Percentiles rank a stretch among this genome's conserved stretches.
Conservation (phyloP, 1,140 invertebrate species). For the Physella acuta region DNA sequence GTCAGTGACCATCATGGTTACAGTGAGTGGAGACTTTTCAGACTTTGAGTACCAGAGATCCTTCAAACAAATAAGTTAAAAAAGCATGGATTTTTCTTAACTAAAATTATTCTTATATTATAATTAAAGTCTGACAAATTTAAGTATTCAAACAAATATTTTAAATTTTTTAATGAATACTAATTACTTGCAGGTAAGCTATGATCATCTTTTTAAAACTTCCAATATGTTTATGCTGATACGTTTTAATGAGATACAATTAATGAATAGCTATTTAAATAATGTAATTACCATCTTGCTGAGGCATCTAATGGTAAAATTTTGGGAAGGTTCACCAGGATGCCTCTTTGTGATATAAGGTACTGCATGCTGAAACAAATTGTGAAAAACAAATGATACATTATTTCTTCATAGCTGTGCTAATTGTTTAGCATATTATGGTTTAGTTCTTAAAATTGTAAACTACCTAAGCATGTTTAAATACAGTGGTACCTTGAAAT, state of each 20-base stretch:
- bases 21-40: not conserved
- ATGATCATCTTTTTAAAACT: not conserved
- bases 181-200: not conserved
- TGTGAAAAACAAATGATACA: not conserved
- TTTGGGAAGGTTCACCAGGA: not conserved
- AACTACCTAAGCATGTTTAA: not conserved
- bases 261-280: not conserved
- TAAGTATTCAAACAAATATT: not conserved
- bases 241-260: not conserved
- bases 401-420: not conserved
- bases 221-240: not conserved
- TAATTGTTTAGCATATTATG: not conserved
- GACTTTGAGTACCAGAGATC: slow-evolving; percentile 3
- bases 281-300: not conserved
- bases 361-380: not conserved
- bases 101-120: not conserved
- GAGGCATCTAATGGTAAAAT: not conserved
- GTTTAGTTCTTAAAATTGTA: not conserved
- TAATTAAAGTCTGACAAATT: not conserved
- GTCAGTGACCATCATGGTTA: not conserved
- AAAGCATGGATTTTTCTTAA: not conserved
- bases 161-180: not conserved
- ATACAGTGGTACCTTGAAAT: not conserved
- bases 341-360: not conserved
- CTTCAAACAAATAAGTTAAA: not conserved